Base-by-base conservation (phyloP, 2,113 vertebrate species). In the Brachyistius frenatus region DNA sequence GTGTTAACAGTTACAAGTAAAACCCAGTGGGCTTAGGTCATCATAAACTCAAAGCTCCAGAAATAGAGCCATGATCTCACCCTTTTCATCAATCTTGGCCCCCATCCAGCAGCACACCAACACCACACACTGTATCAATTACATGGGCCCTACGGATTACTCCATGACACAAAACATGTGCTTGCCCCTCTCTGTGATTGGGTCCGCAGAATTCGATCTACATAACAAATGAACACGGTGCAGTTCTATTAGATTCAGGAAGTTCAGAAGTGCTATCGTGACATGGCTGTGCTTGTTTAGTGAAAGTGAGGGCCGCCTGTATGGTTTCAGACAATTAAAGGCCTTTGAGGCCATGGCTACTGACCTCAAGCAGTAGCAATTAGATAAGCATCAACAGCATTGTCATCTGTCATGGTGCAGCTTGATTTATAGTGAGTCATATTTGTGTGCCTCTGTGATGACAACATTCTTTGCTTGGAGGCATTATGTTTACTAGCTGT, bases 71-170 rank as follows among this genome's bases (percentile, higher is more conserved):
- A 68, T 90, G 81, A 92, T 77, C 76, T 89, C 87, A 89, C 36
- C 30, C 37, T 69, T 58, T 54, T 84, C 84, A 89, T 88, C 46
- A 79, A 91, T 89, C 80, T 84, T 76, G 82, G 81, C 85, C 74
- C 57, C 56, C 50, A 41, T 86, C 74, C 85, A 82, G 81, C 74
- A 73, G 67, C 60, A 82, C 35, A 58, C 81, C 78, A 39, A 64
- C 73, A 36, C 71, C 72, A 88, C 91, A 93, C 54, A 81, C 70
- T 81, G 80, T 61, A 80, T 88, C 88, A 83, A 92, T 94, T 90
- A 93, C 72, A 68, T 14, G 66, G 56, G 54, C 64, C 71, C 80
- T 76, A 32, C n/a, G 50, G 82, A 91, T 91, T 89, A 87, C 55
- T 76, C 41, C 44, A 33, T 63, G 79, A 89, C 80, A 80, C 73